Evolutionary conservation across 2,113 vertebrate genomes (phyloP).

Genomic region (Pelecanoides urinatrix): DNA sequence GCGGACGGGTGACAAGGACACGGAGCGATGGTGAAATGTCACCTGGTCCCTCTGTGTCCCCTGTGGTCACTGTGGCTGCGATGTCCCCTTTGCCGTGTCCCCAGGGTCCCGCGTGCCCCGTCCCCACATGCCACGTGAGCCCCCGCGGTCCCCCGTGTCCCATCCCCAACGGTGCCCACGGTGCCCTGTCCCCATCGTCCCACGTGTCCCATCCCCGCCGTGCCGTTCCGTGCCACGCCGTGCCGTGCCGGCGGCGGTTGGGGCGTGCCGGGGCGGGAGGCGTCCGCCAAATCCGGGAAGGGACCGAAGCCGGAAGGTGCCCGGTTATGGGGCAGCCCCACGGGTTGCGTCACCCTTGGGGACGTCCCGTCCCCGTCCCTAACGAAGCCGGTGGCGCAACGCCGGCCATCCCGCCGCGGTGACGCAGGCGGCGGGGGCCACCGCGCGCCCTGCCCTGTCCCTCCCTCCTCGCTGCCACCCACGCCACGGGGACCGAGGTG

Average conservation of each 20-base stretch:
- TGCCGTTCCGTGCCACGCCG: background rate
- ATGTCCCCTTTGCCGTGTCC: background rate
- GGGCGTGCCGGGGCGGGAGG: background rate
- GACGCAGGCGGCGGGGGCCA: background rate
- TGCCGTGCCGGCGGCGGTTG: rapidly evolving
- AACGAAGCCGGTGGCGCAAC: background rate
- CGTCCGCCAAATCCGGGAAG: background rate
- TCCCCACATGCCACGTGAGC: background rate
- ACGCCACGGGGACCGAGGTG: background rate
- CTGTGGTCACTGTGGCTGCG: rapidly evolving
- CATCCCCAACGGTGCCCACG: too few species aligned
- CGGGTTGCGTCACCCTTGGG: background rate
- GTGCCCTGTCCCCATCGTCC: background rate
- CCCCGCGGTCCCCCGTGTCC: too few species aligned
- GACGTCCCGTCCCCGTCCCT: background rate
- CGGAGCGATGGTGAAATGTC: background rate
- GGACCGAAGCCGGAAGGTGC: too few species aligned
- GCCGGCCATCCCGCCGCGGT: background rate
- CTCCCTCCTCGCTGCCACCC: background rate
- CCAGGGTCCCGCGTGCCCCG: background rate
- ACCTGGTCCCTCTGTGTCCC: background rate
- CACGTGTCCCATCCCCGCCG: too few species aligned
- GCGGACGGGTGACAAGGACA: background rate
- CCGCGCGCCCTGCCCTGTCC: background rate
- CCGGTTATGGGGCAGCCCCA: background rate